Conservation (phyloP, 37 sponge, comb jelly and placozoan species). For the Beroe ovata region DNA sequence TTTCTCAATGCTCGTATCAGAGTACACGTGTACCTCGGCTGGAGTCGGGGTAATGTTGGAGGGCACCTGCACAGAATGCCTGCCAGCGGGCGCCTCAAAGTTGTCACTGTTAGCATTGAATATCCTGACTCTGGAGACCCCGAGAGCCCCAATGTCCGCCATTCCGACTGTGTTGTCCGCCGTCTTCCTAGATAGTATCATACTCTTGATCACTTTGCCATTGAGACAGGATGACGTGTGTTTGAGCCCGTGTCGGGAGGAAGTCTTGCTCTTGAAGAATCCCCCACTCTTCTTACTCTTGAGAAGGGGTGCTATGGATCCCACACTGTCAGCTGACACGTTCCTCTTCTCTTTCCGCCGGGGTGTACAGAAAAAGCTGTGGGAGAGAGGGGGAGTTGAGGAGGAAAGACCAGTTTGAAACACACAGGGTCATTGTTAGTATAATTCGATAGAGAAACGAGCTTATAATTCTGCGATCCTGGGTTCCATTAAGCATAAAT, state of each 20-base stretch:
- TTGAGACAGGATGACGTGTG: conserved; percentile 22
- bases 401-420: not conserved
- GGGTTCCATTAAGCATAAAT: too few species aligned
- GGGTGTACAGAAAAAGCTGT: conserved; percentile 64
- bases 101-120: conserved; percentile 41
- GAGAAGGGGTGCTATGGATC: conserved; percentile 26
- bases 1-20: too few species aligned
- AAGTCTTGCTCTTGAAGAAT: conserved; percentile 21
- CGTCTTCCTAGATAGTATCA: conserved; percentile 45
- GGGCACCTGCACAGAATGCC: conserved; percentile 25
- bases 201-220: conserved; percentile 1
- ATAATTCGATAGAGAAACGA: too few species aligned
- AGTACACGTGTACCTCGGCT: too few species aligned
- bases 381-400: not conserved
- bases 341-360: conserved; percentile 53
- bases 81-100: conserved; percentile 16
- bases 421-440: too few species aligned
- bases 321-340: conserved; percentile 62
- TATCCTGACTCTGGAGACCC: conserved; percentile 31
- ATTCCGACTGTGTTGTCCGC: not conserved
- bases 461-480: too few species aligned
- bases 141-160: not conserved
- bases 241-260: not conserved
- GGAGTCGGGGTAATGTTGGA: too few species aligned
- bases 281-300: conserved; percentile 41